A percentile compares a stretch with the other conserved stretches of the same genome.
These are phyloP conservation scores for Frankliniella intonsa DNA, from an alignment of 2,888 invertebrate species.

Conservation along the genomic window DNA sequence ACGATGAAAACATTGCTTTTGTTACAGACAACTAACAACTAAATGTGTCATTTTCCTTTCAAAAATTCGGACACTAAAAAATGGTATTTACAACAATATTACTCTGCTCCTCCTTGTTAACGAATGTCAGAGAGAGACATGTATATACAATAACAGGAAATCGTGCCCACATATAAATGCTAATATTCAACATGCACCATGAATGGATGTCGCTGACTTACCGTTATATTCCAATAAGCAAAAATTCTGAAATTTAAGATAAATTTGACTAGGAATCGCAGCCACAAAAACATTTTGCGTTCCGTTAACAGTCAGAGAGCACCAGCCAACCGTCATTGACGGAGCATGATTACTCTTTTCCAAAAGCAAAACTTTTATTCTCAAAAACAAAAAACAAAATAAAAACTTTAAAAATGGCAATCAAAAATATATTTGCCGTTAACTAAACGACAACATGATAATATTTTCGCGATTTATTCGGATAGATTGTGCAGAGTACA, in stretches of 20 bases:
- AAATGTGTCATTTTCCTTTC: background rate
- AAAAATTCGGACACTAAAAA: background rate
- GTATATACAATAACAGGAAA: background rate
- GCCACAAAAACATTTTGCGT: background rate
- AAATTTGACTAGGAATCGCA: background rate
- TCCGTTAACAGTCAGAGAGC: background rate
- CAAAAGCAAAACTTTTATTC: background rate
- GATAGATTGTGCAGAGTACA: constrained; percentile 13
- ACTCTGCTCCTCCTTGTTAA: background rate
- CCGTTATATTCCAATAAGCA: background rate
- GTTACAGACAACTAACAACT: background rate
- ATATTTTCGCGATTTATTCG: constrained; percentile 7
- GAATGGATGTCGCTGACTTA: background rate
- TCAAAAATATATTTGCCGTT: constrained; percentile 12
- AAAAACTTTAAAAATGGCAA: background rate
- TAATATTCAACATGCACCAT: constrained; percentile 8
- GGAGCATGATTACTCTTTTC: background rate
- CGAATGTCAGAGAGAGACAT: background rate
- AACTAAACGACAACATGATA: background rate
- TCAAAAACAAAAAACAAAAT: constrained; percentile 24
- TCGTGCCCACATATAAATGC: background rate
- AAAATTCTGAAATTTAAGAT: constrained; percentile 24
- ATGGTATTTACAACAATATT: background rate
- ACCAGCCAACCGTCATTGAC: background rate
- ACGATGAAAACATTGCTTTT: background rate